Conservation (phyloP, 2,113 vertebrate genomes). For the Clarias magur region DNA sequence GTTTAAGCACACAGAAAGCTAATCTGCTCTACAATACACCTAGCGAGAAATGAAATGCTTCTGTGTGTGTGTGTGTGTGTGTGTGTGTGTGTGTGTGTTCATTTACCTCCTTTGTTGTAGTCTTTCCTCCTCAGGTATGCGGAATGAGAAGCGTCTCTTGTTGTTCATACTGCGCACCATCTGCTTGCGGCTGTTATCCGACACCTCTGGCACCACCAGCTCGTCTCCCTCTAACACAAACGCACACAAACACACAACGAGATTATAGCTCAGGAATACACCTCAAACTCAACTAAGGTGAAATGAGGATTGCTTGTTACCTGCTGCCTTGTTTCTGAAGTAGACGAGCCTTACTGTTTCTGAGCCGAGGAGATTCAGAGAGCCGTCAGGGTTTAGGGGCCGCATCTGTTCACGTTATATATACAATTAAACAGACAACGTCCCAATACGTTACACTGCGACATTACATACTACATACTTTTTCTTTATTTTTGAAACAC, state of each 20-base stretch:
- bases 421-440: background rate
- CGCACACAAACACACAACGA: slow-evolving; percentile 14
- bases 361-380: slow-evolving; percentile 91
- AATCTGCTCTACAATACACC: background rate
- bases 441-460: background rate
- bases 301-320: slow-evolving; percentile 67
- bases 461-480: background rate
- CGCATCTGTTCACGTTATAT: slow-evolving; percentile 78
- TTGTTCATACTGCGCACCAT: slow-evolving; percentile 97
- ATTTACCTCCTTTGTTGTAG: slow-evolving; percentile 92
- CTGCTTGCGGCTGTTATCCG: slow-evolving; percentile 97
- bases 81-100: slow-evolving; percentile 8
- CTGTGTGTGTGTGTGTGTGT: slow-evolving; percentile 20
- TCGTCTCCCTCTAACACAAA: slow-evolving; percentile 90
- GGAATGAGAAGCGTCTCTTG: slow-evolving; percentile 94
- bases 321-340: slow-evolving; percentile 98
- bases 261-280: background rate
- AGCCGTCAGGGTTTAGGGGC: slow-evolving; percentile 92
- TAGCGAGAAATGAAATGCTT: background rate
- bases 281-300: background rate
- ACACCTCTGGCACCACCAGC: slow-evolving; percentile 94
- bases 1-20: background rate
- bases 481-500: background rate
- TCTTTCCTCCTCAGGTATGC: slow-evolving; percentile 94
- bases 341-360: slow-evolving; percentile 96